These are phyloP conservation scores for Listrodromus nycthemerus DNA, from an alignment of 2,888 invertebrate species.

Conservation along the genomic window DNA sequence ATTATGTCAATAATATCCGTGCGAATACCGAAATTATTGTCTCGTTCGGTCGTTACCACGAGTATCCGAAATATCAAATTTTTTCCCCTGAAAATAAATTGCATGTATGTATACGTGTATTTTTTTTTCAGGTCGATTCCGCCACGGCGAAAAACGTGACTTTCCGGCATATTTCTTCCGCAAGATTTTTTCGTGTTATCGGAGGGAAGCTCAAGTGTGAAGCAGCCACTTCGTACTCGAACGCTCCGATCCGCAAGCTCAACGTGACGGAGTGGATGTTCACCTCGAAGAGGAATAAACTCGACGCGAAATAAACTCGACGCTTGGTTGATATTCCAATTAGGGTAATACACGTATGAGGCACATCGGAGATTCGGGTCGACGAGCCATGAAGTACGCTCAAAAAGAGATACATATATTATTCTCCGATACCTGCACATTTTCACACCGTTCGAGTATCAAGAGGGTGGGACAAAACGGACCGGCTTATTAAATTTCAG, in stretches of 20 bases:
- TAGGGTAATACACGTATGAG: neutral
- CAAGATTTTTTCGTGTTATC: neutral
- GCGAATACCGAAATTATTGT: too few relatives aligned
- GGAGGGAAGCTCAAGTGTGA: neutral
- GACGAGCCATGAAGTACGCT: neutral
- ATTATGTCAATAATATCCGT: too few relatives aligned
- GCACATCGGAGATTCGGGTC: neutral
- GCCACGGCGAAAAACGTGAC: neutral
- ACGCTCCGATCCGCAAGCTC: constrained; percentile 7
- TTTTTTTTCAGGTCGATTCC: neutral
- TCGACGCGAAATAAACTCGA: constrained; percentile 2
- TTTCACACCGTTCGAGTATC: neutral
- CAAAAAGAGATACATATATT: neutral
- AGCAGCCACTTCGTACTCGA: neutral
- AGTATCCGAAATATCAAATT: too few relatives aligned
- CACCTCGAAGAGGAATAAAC: neutral
- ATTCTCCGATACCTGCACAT: neutral
- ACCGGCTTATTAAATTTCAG: neutral
- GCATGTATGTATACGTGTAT: too few relatives aligned
- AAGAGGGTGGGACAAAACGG: neutral
- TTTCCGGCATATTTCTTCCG: neutral
- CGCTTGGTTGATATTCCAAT: constrained; percentile 7
- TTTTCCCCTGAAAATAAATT: too few relatives aligned
- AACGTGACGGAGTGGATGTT: constrained; percentile 12
- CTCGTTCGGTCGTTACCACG: too few relatives aligned